Evolutionary conservation across 2,888 invertebrate genomes (phyloP).

Genomic region (Caenorhabditis uteleia): DNA sequence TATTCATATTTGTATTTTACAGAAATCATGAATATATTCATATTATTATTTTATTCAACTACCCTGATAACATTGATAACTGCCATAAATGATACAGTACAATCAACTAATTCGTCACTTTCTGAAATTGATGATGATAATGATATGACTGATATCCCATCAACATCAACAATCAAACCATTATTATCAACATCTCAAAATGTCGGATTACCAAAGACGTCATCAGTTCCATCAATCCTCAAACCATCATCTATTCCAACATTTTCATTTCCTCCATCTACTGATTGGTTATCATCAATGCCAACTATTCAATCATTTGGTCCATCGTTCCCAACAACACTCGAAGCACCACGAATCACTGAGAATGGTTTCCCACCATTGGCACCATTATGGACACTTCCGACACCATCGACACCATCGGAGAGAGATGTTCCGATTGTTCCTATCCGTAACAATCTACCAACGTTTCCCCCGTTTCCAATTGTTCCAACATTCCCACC

Average conservation of each 20-base stretch:
- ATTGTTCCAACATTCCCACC: conserved; percentile 24
- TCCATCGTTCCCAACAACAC: conserved; percentile 15
- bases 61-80: neutral
- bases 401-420: conserved; percentile 4
- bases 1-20: neutral
- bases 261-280: conserved; percentile 12
- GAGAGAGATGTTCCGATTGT: conserved; percentile 17
- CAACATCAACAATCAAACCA: conserved; percentile 4
- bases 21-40: neutral
- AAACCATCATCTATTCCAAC: conserved; percentile 16
- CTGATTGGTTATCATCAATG: conserved; percentile 24
- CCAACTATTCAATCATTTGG: conserved; percentile 18
- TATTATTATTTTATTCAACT: neutral
- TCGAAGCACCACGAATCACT: conserved; percentile 6
- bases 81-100: no score
- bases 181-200: conserved; percentile 8
- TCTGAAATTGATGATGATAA: conserved; percentile 15
- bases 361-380: conserved; percentile 13
- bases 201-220: conserved; percentile 6
- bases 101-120: no score
- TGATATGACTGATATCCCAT: conserved; percentile 25
- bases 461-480: conserved; percentile 11
- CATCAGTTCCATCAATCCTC: conserved; percentile 3
- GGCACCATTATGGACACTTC: conserved; percentile 19
- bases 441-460: conserved; percentile 12